Base-by-base conservation (phyloP, 2,797 vertebrate species). In the Psittacula echo region DNA sequence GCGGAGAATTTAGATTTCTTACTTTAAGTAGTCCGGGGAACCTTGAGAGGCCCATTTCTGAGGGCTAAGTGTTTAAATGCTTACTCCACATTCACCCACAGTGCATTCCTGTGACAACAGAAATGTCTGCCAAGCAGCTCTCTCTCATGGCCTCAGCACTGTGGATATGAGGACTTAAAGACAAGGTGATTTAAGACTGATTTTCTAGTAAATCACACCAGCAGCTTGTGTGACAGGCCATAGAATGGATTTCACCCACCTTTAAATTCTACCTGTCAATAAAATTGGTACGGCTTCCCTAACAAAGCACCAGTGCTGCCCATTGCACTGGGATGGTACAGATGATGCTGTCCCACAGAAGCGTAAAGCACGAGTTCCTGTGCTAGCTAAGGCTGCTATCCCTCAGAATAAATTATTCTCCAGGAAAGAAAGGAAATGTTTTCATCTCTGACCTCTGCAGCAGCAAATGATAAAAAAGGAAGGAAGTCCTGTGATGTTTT, bases 1-100 rank as follows among this genome's bases (percentile, higher is more conserved):
- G 68, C 34, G 78, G 53, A 85, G 41, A 83, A 80, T 74, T 89
- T 83, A 42, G 34, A 71, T 92, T 10, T 86, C 50, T 78, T 65
- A 84, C 89, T 94, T 96, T 77, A 93, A 90, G 56, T 50, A 93
- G 73, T 67, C 90, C 56, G 74, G 48, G 17, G 32, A 95, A 74
- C 61, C 17, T 23, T 77, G 75, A 75, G 48, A 89, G 11, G 44
- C 19, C 42, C 17, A 50, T 45, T 96, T 92, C 77, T 85, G 51
- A 90, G 37, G 60, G 60, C 74, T 29, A 77, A 53, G 30, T 76
- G 70, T 81, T 85, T 95, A 87, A 93, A 70, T 77, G 72, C 73
- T 79, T 72, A 51, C 23, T 48, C 53, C 42, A 56, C 27, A 30
- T 7, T 90, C 60, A 56, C 29, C 71, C n/a, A 19, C 19, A 32